These are phyloP conservation scores for Hyperoplus lanceolatus DNA, from an alignment of 2,797 vertebrate genomes.

Conservation along the genomic window DNA sequence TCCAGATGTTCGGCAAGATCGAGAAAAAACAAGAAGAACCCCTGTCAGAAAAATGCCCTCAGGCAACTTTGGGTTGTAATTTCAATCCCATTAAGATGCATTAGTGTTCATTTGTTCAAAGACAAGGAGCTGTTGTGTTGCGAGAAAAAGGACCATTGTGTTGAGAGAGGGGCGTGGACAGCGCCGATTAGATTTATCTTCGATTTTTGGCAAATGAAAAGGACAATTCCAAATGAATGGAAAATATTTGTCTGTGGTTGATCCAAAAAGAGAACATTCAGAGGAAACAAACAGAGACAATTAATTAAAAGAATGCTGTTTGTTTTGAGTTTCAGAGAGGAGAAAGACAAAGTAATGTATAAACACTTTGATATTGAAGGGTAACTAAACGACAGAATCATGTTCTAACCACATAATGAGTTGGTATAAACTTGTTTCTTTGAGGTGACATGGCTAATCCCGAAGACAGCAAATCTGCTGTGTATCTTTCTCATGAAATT, in stretches of 20 bases:
- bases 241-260: conserved; percentile 44
- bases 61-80: conserved; percentile 68
- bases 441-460: conserved; percentile 64
- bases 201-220: conserved; percentile 67
- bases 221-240: conserved; percentile 60
- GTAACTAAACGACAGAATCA: conserved; percentile 50
- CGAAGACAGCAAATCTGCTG: conserved; percentile 63
- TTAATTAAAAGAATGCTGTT: conserved; percentile 34
- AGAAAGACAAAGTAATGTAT: conserved; percentile 26
- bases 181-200: conserved; percentile 65
- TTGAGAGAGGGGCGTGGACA: conserved; percentile 53
- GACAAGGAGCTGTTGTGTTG: conserved; percentile 77
- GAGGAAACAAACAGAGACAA: conserved; percentile 32
- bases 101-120: conserved; percentile 78
- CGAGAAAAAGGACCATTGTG: conserved; percentile 71
- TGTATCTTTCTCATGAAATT: conserved; percentile 77
- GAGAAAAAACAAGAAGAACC: conserved; percentile 67
- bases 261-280: conserved; percentile 26
- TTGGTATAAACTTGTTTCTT: conserved; percentile 55
- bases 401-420: conserved; percentile 74
- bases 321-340: conserved; percentile 34
- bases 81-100: conserved; percentile 73
- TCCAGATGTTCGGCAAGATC: conserved; percentile 61
- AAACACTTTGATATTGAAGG: conserved; percentile 53
- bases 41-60: conserved; percentile 64